Evolutionary conservation across 2,888 invertebrate species (phyloP).

Genomic region (Xiphydria camelus): DNA sequence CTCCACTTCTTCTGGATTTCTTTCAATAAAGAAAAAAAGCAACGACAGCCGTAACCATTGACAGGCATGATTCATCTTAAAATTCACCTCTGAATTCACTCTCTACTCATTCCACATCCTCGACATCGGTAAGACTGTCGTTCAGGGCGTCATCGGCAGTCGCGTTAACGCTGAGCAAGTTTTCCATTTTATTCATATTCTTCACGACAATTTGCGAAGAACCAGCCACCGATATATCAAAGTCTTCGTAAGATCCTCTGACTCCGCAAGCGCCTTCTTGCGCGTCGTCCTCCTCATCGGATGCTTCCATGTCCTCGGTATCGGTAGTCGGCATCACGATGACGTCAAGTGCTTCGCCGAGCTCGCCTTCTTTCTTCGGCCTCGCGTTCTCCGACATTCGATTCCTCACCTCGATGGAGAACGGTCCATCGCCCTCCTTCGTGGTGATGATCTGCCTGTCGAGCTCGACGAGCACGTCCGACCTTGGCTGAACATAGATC

Average conservation of each 20-base stretch:
- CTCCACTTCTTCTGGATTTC: too few species aligned
- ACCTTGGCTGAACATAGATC: constrained; percentile 38
- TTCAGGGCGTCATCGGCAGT: constrained; percentile 29
- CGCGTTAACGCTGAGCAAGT: constrained; percentile 36
- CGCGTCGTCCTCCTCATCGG: constrained; percentile 49
- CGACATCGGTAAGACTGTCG: constrained; percentile 51
- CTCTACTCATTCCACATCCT: constrained; percentile 48
- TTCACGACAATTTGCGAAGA: constrained; percentile 50
- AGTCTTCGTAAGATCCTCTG: constrained; percentile 31
- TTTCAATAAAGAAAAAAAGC: too few species aligned
- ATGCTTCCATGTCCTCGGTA: constrained; percentile 51
- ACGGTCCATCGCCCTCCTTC: constrained; percentile 54
- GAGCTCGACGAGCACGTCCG: constrained; percentile 46
- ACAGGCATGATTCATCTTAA: not conserved
- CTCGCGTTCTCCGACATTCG: constrained; percentile 32
- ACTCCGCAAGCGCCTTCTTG: constrained; percentile 39
- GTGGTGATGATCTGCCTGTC: constrained; percentile 50
- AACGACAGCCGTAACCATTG: not conserved
- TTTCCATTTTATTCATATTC: constrained; percentile 46
- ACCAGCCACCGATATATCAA: constrained; percentile 41
- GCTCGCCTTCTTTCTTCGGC: constrained; percentile 5
- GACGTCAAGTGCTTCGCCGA: constrained; percentile 27
- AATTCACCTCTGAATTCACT: not conserved
- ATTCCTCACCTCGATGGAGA: constrained; percentile 50
- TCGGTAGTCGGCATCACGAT: constrained; percentile 44